Conservation (phyloP, 1,140 invertebrate genomes). For the Grapholita molesta region DNA sequence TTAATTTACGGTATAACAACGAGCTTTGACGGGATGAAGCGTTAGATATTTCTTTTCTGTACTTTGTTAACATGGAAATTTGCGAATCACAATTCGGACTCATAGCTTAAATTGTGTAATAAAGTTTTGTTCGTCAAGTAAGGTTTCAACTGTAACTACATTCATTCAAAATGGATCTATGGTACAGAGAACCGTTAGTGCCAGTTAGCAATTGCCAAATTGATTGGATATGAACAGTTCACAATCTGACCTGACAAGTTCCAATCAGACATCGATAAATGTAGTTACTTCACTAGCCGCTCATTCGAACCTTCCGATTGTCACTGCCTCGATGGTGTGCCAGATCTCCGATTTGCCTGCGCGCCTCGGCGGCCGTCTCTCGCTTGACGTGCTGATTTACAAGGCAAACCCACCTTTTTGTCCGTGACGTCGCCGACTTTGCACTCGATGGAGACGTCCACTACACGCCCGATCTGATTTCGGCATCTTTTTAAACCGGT, state of each 20-base stretch:
- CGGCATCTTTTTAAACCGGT: constrained; percentile 48
- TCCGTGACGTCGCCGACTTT: constrained; percentile 22
- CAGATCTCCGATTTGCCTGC: constrained; percentile 50
- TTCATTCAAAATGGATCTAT: too few species aligned
- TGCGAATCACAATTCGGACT: neutral
- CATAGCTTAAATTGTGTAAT: too few species aligned
- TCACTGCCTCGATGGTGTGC: constrained; percentile 36
- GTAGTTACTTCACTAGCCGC: neutral
- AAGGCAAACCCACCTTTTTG: constrained; percentile 56
- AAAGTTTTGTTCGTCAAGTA: too few species aligned
- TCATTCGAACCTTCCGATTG: constrained; percentile 19
- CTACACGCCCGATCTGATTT: constrained; percentile 53
- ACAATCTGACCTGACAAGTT: too few species aligned
- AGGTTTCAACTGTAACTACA: too few species aligned
- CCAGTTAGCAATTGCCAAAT: too few species aligned
- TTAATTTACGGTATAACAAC: constrained; percentile 27
- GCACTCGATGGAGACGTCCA: constrained; percentile 57
- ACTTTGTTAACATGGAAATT: neutral
- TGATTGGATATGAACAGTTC: too few species aligned
- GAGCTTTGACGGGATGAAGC: neutral
- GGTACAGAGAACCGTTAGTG: too few species aligned
- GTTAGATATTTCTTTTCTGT: neutral
- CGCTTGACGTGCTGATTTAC: constrained; percentile 57
- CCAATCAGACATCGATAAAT: too few species aligned
- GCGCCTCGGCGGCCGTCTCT: constrained; percentile 20